These are phyloP conservation scores for Passer montanus DNA, from an alignment of 2,113 vertebrate genomes.

Conservation along the genomic window DNA sequence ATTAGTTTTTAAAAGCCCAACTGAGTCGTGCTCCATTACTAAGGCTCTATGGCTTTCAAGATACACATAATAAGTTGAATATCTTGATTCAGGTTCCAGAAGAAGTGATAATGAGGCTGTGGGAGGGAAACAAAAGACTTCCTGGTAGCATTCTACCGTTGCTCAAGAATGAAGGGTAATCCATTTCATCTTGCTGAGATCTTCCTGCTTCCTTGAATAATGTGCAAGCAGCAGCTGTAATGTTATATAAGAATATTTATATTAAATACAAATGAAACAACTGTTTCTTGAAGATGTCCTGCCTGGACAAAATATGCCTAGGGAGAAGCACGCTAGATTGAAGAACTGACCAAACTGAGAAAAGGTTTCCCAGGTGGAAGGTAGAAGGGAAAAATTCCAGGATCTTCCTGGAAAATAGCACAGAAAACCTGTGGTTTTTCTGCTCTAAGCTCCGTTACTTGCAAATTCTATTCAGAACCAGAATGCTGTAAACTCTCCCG, in stretches of 20 bases:
- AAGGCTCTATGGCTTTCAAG: neutral
- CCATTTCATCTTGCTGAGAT: neutral
- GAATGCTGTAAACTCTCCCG: fast-evolving
- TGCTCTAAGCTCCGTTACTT: neutral
- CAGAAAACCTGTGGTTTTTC: neutral
- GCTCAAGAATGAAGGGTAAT: neutral
- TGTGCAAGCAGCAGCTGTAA: neutral
- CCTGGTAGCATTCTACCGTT: neutral
- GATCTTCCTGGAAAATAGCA: neutral
- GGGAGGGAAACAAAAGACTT: neutral
- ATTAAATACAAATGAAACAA: neutral
- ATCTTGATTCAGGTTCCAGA: neutral
- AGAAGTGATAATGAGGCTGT: neutral
- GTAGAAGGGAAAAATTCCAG: neutral
- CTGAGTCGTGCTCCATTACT: neutral
- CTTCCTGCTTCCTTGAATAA: neutral
- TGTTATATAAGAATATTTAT: neutral
- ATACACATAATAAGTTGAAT: neutral
- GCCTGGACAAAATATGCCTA: neutral
- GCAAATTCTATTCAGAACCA: neutral
- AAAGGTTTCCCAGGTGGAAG: neutral
- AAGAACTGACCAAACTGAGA: neutral
- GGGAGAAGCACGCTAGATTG: neutral
- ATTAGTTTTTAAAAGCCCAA: neutral
- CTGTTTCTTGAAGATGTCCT: neutral